A percentile compares a stretch with the other conserved stretches of the same genome.
Evolutionary conservation across 2,113 vertebrate genomes (phyloP).

Genomic region (Thinocorus orbignyianus): DNA sequence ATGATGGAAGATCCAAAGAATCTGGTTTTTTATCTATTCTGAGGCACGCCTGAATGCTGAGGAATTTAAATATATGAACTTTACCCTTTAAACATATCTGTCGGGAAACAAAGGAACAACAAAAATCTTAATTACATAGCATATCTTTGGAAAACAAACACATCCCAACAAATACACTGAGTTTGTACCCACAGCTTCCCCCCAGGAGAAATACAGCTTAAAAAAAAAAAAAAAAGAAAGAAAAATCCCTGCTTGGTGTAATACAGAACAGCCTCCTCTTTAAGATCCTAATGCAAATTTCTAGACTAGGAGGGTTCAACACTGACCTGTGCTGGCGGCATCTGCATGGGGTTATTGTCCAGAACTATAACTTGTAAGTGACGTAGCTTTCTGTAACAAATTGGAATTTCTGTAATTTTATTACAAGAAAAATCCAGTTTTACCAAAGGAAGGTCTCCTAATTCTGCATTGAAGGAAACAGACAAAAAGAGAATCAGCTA

Average conservation of each 20-base stretch:
- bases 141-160: background rate
- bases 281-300: background rate
- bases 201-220: background rate
- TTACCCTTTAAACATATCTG: constrained; percentile 98
- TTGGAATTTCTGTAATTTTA: constrained; percentile 96
- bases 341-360: constrained; percentile 98
- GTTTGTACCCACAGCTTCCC: background rate
- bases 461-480: constrained; percentile 75
- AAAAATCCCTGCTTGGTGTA: background rate
- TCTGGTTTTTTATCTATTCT: constrained; percentile 96
- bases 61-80: constrained; percentile 98
- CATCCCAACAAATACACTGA: background rate
- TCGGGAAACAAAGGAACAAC: constrained; percentile 31
- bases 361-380: constrained; percentile 93
- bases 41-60: constrained; percentile 92
- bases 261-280: background rate
- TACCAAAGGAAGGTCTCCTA: constrained; percentile 92
- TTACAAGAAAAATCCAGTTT: constrained; percentile 98
- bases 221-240: background rate
- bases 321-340: constrained; percentile 94
- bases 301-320: background rate
- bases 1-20: constrained; percentile 91
- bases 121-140: background rate
- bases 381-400: constrained; percentile 89
- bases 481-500: background rate